These are phyloP conservation scores for Amphiprion ocellaris DNA, from an alignment of 2,113 vertebrate genomes.

Conservation along the genomic window DNA sequence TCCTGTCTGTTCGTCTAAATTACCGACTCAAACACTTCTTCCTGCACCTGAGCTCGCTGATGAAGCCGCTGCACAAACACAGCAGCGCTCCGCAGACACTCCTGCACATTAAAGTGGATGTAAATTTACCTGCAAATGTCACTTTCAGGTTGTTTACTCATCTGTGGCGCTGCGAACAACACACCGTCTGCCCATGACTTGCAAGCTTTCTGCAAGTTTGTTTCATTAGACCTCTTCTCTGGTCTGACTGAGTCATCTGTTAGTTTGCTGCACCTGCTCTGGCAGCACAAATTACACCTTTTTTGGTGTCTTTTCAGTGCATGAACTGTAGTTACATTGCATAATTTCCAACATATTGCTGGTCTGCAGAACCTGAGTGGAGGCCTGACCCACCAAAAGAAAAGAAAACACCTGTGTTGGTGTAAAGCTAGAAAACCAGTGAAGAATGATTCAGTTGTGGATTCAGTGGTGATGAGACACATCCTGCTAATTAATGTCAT, in stretches of 20 bases:
- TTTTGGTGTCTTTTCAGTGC: background rate
- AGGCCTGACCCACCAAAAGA: constrained; percentile 2
- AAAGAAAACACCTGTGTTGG: constrained; percentile 22
- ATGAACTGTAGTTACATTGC: constrained; percentile 6
- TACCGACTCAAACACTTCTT: background rate
- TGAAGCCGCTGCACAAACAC: background rate
- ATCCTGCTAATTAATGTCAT: constrained; percentile 3
- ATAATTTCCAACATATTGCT: background rate
- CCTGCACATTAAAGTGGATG: background rate
- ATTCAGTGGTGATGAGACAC: background rate
- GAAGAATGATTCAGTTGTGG: constrained; percentile 24
- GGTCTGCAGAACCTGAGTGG: constrained; percentile 9
- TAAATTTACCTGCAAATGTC: constrained; percentile 8
- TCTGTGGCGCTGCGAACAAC: background rate
- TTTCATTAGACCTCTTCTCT: constrained; percentile 5
- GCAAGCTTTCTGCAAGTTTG: background rate
- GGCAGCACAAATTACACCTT: background rate
- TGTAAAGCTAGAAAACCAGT: constrained; percentile 14
- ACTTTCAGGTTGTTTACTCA: background rate
- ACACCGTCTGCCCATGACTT: background rate
- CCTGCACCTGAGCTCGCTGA: background rate
- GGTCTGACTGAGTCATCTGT: background rate
- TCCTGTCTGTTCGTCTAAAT: background rate
- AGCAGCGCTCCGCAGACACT: background rate
- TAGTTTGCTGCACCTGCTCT: background rate